Evolutionary conservation across 2,113 vertebrate species (phyloP).

Genomic region (Nyctereutes procyonoides): DNA sequence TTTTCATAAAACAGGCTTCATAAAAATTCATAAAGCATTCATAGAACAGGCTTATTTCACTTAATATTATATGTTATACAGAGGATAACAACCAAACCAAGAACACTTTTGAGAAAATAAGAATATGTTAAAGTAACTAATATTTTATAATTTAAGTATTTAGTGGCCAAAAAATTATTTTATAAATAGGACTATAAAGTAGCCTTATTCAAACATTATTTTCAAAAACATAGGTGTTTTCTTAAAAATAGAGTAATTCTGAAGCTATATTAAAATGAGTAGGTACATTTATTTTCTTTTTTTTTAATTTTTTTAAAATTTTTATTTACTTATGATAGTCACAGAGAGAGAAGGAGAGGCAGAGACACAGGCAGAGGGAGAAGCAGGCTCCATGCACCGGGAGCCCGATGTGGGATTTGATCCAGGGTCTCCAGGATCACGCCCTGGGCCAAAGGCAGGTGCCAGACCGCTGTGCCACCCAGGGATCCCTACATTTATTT

Average conservation of each 20-base stretch:
- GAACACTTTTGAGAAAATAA: neutral
- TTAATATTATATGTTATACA: neutral
- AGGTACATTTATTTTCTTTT: neutral
- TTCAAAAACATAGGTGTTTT: neutral
- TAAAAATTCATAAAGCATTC: too few relatives aligned
- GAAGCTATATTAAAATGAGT: neutral
- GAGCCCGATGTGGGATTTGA: too few relatives aligned
- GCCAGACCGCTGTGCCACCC: too few relatives aligned
- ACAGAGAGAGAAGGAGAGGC: too few relatives aligned
- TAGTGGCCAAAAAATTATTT: neutral
- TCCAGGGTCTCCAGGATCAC: too few relatives aligned
- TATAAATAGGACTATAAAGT: neutral
- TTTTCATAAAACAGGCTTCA: too few relatives aligned
- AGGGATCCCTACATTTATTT: neutral
- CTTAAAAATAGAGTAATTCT: neutral
- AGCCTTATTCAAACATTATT: neutral
- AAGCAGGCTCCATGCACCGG: too few relatives aligned
- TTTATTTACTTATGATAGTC: too few relatives aligned
- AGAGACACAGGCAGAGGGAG: too few relatives aligned
- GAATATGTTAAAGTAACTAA: neutral
- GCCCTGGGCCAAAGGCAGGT: too few relatives aligned
- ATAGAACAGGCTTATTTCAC: neutral
- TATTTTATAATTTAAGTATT: neutral
- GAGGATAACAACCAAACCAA: neutral
- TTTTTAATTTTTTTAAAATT: too few relatives aligned